phyloP scores from a whole-genome alignment of 2,888 invertebrate species.

The Rhagophthalmus giganteus region DNA sequence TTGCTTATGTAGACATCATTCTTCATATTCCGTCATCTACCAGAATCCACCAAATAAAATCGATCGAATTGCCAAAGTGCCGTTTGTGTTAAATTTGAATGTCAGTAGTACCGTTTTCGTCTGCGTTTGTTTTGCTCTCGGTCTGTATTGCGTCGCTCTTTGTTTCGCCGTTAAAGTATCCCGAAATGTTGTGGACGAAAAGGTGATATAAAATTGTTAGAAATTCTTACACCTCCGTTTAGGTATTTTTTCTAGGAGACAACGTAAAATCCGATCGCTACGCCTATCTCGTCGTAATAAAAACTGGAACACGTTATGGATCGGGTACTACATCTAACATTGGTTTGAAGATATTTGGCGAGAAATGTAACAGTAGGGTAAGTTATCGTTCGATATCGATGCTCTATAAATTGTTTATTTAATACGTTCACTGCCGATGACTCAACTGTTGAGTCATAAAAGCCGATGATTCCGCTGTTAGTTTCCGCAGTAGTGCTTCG shows the following conservation, averaged over 20 bases:
- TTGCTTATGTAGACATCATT: conserved; percentile 17
- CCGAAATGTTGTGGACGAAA: neutral
- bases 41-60: conserved; percentile 11
- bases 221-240: neutral
- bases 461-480: too few relatives aligned
- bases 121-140: conserved; percentile 10
- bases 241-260: conserved; percentile 30
- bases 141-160: conserved; percentile 16
- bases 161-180: conserved; percentile 3
- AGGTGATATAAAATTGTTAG: neutral
- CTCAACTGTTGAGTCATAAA: too few relatives aligned
- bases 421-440: too few relatives aligned
- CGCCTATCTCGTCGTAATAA: conserved; percentile 29
- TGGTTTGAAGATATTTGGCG: conserved; percentile 12
- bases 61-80: conserved; percentile 8
- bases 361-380: conserved; percentile 10
- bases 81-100: conserved; percentile 3
- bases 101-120: conserved; percentile 10
- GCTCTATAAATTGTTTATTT: too few relatives aligned
- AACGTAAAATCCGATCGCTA: conserved; percentile 30
- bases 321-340: conserved; percentile 31
- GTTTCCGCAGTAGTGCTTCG: too few relatives aligned
- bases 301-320: conserved; percentile 17
- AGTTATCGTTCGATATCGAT: too few relatives aligned
- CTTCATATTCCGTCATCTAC: conserved; percentile 9